These are phyloP conservation scores for Eristalis pertinax DNA, from an alignment of 2,888 invertebrate species.

Conservation along the genomic window DNA sequence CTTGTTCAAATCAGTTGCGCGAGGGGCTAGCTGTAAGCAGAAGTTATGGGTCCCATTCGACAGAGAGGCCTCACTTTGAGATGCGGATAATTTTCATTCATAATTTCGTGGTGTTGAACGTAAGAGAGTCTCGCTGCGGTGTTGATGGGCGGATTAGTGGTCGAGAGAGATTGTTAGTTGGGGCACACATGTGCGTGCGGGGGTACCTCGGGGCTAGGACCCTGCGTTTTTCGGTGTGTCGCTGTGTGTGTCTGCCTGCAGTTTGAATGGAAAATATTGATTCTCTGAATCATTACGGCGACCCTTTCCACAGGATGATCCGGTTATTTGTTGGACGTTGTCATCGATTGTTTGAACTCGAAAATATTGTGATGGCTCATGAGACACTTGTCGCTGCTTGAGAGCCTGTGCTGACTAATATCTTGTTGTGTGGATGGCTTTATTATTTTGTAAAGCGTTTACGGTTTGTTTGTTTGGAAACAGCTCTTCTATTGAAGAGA, in stretches of 20 bases:
- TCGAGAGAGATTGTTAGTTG: constrained; percentile 11
- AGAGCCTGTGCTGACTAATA: constrained; percentile 37
- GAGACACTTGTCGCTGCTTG: constrained; percentile 46
- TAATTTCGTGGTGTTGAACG: constrained; percentile 51
- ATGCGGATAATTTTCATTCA: constrained; percentile 64
- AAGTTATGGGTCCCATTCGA: constrained; percentile 53
- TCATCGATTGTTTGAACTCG: constrained; percentile 44
- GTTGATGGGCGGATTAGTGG: constrained; percentile 65
- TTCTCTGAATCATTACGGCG: constrained; percentile 20
- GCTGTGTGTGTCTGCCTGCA: constrained; percentile 10
- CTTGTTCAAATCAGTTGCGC: constrained; percentile 10
- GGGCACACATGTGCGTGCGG: constrained; percentile 14
- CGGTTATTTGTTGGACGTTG: constrained; percentile 68
- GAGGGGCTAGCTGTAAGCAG: constrained; percentile 39
- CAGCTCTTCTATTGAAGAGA: constrained; percentile 23
- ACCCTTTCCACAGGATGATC: constrained; percentile 59
- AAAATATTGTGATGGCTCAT: constrained; percentile 44
- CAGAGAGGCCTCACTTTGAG: constrained; percentile 38
- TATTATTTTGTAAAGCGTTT: constrained; percentile 58
- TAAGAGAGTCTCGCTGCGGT: constrained; percentile 46
- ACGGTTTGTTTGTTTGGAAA: constrained; percentile 68
- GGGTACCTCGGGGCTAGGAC: constrained; percentile 34
- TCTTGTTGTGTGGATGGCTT: constrained; percentile 50
- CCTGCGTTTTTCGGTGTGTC: not conserved
- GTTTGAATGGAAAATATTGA: constrained; percentile 34